Evolutionary conservation across 1,140 invertebrate species (phyloP).

Genomic region (Drosophila ercepeae): DNA sequence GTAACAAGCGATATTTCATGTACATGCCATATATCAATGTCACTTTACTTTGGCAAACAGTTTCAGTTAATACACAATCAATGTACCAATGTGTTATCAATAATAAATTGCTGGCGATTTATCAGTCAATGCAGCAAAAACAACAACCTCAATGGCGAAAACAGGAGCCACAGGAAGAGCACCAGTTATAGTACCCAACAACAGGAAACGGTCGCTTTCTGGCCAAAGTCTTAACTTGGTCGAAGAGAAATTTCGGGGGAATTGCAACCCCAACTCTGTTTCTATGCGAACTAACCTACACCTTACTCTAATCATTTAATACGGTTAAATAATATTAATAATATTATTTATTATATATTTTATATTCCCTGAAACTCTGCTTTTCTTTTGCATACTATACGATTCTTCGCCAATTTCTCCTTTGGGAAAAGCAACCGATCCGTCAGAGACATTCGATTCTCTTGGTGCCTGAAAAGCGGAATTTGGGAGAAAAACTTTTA

Average conservation of each 20-base stretch:
- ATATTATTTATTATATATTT: no score
- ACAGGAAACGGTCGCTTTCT: conserved; percentile 11
- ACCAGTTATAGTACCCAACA: conserved; percentile 15
- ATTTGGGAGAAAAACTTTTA: conserved; percentile 43
- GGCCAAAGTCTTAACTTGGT: conserved; percentile 69
- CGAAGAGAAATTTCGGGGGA: neutral
- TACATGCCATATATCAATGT: conserved; percentile 81
- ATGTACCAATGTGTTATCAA: conserved; percentile 82
- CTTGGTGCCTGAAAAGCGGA: conserved; percentile 2
- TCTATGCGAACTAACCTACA: neutral
- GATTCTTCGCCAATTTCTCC: neutral
- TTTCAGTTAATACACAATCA: conserved; percentile 83
- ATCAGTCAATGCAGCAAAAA: conserved; percentile 69
- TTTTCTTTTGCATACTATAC: neutral
- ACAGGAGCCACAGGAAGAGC: neutral
- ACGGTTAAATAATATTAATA: no score
- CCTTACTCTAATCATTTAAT: neutral
- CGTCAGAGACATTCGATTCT: conserved; percentile 39
- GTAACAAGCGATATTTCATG: conserved; percentile 80
- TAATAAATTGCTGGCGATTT: conserved; percentile 81
- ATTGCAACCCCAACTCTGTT: no score
- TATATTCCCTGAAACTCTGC: no score
- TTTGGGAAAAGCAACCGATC: conserved; percentile 18
- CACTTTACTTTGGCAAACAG: conserved; percentile 82
- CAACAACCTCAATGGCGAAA: conserved; percentile 28